Evolutionary conservation across 1,140 invertebrate species (phyloP).

Genomic region (Calephelis nemesis): DNA sequence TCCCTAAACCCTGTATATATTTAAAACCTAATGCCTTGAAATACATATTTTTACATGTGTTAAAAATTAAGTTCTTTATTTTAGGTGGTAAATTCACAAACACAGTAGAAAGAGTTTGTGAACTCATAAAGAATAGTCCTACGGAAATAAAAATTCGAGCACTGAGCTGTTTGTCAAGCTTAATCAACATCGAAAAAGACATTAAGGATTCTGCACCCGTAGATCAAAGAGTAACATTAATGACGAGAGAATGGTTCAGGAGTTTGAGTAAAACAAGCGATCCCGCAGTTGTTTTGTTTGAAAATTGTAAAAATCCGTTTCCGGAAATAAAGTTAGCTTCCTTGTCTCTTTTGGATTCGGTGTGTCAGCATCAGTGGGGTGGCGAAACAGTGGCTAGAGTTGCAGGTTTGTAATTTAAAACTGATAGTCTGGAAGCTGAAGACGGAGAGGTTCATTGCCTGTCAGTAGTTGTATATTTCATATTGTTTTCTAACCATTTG

Average conservation of each 20-base stretch:
- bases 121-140: slow-evolving; percentile 79
- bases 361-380: slow-evolving; percentile 82
- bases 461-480: too few relatives aligned
- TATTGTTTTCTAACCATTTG: too few relatives aligned
- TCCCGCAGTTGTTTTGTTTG: slow-evolving; percentile 70
- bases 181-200: slow-evolving; percentile 73
- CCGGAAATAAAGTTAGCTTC: slow-evolving; percentile 81
- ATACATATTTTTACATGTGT: neutral
- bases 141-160: slow-evolving; percentile 82
- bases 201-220: slow-evolving; percentile 37
- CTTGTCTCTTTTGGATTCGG: slow-evolving; percentile 75
- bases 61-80: slow-evolving; percentile 8
- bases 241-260: slow-evolving; percentile 79
- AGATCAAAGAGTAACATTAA: slow-evolving; percentile 71
- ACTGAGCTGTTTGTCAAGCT: slow-evolving; percentile 80
- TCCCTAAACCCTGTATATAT: too few relatives aligned
- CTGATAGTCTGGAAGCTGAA: too few relatives aligned
- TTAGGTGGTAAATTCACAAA: slow-evolving; percentile 73
- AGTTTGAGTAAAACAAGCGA: slow-evolving; percentile 59
- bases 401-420: slow-evolving; percentile 62
- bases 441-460: too few relatives aligned
- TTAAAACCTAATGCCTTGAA: too few relatives aligned
- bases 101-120: slow-evolving; percentile 77
- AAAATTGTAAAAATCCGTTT: slow-evolving; percentile 82
- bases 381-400: slow-evolving; percentile 80